Percentiles rank a stretch among this genome's conserved stretches.
Conservation (phyloP, 2,113 vertebrate genomes). For the Helogale parvula region DNA sequence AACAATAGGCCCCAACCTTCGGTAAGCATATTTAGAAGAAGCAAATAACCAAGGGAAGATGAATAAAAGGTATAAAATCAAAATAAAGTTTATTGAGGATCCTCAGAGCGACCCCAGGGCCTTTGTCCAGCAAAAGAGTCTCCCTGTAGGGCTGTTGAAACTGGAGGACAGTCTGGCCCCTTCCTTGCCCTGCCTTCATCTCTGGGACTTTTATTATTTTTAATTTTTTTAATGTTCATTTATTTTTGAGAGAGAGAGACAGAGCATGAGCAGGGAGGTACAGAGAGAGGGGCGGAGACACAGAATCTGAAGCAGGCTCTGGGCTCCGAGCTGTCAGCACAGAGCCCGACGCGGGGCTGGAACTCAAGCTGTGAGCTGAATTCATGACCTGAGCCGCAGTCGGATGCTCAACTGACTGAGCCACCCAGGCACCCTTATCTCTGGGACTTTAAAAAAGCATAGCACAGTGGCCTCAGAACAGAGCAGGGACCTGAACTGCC, state of each 20-base stretch:
- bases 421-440: neutral
- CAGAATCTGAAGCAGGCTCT: too few species aligned
- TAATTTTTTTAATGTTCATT: too few species aligned
- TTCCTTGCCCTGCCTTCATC: neutral
- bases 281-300: too few species aligned
- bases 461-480: neutral
- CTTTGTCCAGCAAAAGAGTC: neutral
- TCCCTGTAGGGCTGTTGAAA: fast-evolving
- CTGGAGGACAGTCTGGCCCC: fast-evolving
- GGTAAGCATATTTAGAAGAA: neutral
- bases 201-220: neutral
- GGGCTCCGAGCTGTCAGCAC: too few species aligned
- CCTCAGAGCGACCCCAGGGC: neutral
- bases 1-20: neutral
- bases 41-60: neutral
- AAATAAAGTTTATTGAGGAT: neutral
- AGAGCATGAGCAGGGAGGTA: too few species aligned
- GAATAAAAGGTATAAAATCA: neutral
- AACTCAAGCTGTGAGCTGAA: too few species aligned
- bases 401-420: too few species aligned
- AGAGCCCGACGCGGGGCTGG: too few species aligned
- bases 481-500: neutral
- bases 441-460: neutral
- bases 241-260: too few species aligned
- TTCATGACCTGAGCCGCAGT: too few species aligned